These are phyloP conservation scores for Ciconia boyciana DNA, from an alignment of 2,113 vertebrate species.

Conservation along the genomic window DNA sequence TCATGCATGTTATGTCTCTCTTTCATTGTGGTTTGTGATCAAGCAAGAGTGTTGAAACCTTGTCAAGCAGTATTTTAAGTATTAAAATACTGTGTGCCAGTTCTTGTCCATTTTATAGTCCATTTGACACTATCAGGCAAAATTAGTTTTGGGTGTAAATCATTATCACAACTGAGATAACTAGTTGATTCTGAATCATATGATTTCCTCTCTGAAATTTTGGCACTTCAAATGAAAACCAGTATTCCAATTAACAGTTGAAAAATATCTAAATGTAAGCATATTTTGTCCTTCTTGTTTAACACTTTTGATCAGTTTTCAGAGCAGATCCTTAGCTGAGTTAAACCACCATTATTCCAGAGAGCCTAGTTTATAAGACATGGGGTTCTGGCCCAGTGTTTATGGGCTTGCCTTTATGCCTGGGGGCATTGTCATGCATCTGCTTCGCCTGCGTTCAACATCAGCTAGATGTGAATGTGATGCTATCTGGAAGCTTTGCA, in stretches of 20 bases:
- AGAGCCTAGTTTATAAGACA: neutral
- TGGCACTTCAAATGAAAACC: slow-evolving; percentile 23
- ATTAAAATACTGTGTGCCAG: slow-evolving; percentile 33
- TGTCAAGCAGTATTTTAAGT: slow-evolving; percentile 34
- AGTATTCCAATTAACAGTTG: slow-evolving; percentile 45
- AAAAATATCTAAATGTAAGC: slow-evolving; percentile 22
- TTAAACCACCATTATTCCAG: neutral
- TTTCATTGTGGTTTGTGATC: slow-evolving; percentile 4
- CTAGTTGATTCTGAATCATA: slow-evolving; percentile 17
- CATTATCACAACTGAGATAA: neutral
- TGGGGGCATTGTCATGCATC: neutral
- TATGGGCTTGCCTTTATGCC: neutral
- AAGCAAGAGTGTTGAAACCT: slow-evolving; percentile 18
- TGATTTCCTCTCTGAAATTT: slow-evolving; percentile 37
- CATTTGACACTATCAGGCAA: slow-evolving; percentile 26
- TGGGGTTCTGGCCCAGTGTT: neutral
- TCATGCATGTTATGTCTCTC: neutral
- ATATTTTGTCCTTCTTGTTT: slow-evolving; percentile 24
- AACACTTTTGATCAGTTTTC: slow-evolving; percentile 27
- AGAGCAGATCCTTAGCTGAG: neutral
- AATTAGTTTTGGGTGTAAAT: slow-evolving; percentile 41
- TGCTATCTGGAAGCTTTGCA: neutral
- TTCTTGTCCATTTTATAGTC: neutral
- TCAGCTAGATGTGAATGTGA: neutral
- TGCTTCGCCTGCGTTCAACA: fast-evolving